These are phyloP conservation scores for Neotoma lepida DNA, from an alignment of 2,113 vertebrate genomes.

Conservation along the genomic window DNA sequence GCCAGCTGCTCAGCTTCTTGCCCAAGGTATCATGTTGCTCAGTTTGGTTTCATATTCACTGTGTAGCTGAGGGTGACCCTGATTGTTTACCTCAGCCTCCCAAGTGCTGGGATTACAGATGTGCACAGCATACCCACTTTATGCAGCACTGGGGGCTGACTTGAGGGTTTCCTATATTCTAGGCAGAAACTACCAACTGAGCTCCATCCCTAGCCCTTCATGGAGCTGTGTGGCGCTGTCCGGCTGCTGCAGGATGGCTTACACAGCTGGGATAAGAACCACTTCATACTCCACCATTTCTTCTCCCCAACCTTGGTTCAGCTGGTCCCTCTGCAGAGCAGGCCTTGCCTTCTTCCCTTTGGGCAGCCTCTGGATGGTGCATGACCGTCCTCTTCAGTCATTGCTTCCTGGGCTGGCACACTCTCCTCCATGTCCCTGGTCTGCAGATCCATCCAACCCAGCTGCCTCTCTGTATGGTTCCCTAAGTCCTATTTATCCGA, in stretches of 20 bases:
- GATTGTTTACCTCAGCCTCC: neutral
- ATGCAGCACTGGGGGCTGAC: neutral
- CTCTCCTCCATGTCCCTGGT: neutral
- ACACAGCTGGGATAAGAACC: neutral
- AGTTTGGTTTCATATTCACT: neutral
- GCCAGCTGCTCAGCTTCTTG: neutral
- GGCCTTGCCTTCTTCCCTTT: neutral
- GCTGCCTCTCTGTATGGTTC: neutral
- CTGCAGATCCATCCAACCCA: neutral
- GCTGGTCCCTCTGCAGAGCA: neutral
- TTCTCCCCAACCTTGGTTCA: neutral
- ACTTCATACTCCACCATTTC: accelerated
- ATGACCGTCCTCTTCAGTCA: neutral
- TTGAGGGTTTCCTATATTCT: neutral
- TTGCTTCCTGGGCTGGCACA: neutral
- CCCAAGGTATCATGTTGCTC: neutral
- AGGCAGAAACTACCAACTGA: neutral
- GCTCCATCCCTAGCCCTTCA: neutral
- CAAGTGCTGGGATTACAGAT: neutral
- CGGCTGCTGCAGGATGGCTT: neutral
- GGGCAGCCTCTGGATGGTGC: neutral
- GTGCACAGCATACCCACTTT: neutral
- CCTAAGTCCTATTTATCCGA: neutral
- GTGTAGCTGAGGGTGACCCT: neutral
- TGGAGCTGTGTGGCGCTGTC: neutral